Conservation (phyloP, 1,140 invertebrate genomes). For the Reticulitermes speratus region DNA sequence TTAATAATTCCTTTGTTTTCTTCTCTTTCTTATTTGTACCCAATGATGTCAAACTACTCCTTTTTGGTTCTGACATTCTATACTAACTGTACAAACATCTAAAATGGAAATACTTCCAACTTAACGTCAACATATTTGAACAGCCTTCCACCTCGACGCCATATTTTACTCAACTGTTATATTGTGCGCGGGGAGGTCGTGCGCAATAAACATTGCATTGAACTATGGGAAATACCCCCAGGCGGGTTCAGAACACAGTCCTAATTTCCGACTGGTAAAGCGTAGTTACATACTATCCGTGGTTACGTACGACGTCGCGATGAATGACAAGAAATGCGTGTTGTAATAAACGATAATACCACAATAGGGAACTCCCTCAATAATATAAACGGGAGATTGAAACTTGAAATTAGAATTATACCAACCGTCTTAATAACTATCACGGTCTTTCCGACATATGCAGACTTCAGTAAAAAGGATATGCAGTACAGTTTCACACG, state of each 20-base stretch:
- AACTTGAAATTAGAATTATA: no score
- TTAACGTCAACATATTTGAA: conserved; percentile 35
- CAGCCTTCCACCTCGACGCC: conserved; percentile 29
- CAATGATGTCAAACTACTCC: conserved; percentile 51
- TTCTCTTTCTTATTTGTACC: conserved; percentile 44
- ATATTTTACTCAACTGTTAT: conserved; percentile 33
- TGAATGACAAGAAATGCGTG: no score
- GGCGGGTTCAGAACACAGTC: not conserved
- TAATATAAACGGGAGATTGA: no score
- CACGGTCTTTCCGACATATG: no score
- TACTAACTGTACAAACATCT: conserved; percentile 31
- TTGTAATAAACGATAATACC: no score
- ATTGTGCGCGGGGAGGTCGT: conserved; percentile 26
- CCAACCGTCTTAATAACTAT: no score
- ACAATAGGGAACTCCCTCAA: no score
- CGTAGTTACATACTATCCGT: no score
- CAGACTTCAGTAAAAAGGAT: no score
- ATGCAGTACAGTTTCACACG: no score
- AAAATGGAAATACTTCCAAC: conserved; percentile 33
- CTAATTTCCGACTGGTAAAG: no score
- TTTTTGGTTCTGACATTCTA: conserved; percentile 56
- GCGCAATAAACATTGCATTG: conserved; percentile 32
- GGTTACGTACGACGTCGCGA: no score
- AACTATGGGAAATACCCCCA: conserved; percentile 20
- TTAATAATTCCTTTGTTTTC: conserved; percentile 51